These are phyloP conservation scores for Calameuta pallipes DNA, from an alignment of 2,888 invertebrate genomes.

Conservation along the genomic window DNA sequence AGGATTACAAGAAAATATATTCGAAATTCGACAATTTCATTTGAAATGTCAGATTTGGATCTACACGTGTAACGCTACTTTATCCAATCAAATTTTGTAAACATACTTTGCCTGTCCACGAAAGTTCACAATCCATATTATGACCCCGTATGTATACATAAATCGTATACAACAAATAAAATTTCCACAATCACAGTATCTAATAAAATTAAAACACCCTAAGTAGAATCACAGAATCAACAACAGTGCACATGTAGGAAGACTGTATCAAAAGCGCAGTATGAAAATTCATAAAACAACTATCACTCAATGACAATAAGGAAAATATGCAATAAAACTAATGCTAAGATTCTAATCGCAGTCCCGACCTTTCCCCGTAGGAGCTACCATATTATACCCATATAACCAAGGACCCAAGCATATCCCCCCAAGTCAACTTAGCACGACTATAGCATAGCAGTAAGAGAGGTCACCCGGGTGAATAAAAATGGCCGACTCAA, in stretches of 20 bases:
- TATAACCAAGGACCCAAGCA: neutral
- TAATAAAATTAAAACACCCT: neutral
- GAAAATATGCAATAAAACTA: neutral
- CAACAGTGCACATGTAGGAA: neutral
- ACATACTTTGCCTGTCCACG: neutral
- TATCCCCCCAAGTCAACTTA: neutral
- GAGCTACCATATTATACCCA: neutral
- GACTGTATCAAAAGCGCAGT: neutral
- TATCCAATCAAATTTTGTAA: neutral
- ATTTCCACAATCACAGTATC: neutral
- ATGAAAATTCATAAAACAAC: neutral
- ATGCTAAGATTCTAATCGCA: neutral
- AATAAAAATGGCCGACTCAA: conserved; percentile 3
- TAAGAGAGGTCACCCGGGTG: neutral
- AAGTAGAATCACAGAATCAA: neutral
- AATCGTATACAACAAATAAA: neutral
- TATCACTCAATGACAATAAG: neutral
- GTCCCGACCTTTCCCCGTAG: neutral
- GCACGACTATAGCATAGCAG: neutral
- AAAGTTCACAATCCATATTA: neutral
- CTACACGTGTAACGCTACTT: neutral
- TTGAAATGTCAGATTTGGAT: neutral
- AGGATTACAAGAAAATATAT: no score
- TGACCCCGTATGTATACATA: neutral
- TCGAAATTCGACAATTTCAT: neutral